Evolutionary conservation across 2,113 vertebrate genomes (phyloP).

Genomic region (Hyla sarda): DNA sequence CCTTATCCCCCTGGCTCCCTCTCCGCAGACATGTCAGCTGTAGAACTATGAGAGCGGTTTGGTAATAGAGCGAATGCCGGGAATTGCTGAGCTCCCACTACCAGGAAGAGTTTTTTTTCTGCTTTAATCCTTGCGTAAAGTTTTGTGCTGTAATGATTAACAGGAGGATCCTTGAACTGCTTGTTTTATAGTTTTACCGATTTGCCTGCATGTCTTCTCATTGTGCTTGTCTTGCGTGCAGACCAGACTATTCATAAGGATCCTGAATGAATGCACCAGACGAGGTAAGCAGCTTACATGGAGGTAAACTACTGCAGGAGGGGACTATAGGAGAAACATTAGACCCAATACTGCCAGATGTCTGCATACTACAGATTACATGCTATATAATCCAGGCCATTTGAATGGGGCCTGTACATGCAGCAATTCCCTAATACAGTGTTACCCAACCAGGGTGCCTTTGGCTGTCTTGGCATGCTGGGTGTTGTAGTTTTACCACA

Average conservation of each 20-base stretch:
- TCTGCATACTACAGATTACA: neutral
- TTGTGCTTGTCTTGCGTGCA: neutral
- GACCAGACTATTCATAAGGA: neutral
- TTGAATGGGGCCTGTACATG: neutral
- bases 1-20: neutral
- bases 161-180: constrained; percentile 22
- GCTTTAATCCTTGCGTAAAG: constrained; percentile 33
- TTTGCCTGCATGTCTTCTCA: neutral
- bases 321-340: neutral
- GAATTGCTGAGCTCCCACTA: constrained; percentile 15
- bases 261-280: neutral
- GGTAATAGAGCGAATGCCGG: neutral
- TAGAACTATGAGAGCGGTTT: neutral
- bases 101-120: constrained; percentile 34
- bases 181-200: neutral
- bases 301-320: too few species aligned
- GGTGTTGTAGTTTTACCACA: too few species aligned
- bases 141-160: constrained; percentile 53
- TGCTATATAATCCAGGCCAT: neutral
- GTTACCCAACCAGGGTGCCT: too few species aligned
- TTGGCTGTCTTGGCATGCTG: too few species aligned
- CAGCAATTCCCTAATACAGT: too few species aligned
- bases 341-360: neutral
- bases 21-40: too few species aligned
- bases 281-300: neutral